Base-by-base conservation (phyloP, 2,888 invertebrate genomes). In the Folsomia candida region DNA sequence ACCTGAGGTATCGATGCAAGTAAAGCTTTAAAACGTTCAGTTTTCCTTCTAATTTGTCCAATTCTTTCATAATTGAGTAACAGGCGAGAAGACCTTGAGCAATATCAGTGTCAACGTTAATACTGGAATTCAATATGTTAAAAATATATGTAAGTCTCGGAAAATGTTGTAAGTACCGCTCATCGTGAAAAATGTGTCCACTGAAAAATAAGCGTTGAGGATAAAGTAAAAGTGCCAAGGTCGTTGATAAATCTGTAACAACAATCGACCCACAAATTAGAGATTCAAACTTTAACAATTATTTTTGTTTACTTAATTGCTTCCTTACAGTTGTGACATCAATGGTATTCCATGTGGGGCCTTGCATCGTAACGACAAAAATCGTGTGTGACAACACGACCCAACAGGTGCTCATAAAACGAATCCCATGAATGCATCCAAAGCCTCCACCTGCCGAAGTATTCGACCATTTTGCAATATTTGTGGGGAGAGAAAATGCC, bases 401-500 rank as follows among this genome's bases (percentile, higher is more conserved):
- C 78, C 78, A 78, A 6, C 67, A 61, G 37, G 73, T 77, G 54
- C 75, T 71, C 0, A 78, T 27, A 62, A 78, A 76, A 20, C 78
- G 66, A 11, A 77, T 71, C 22, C 76, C 76, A 26, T 76, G 77
- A 9, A 77, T 28, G 62, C 74, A 73, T 1, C 69, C 68, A 4
- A 69, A 65, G 18, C 58, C 37, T 0, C 51, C 69, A 20, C 24
- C 59, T 3, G 29, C 47, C 28, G 28, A 57, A 2, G 65, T 65
- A n/a, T 57, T 59, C 11, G 28, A 2, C n/a, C 59, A 60, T 65
- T 69, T 69, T 22, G 22, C 0, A 1, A 27, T 51, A 57, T 69
- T 69, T 6, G 69, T 69, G 20, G 58, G 37, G 47, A 69, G 18
- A 1, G 69, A 69, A 22, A 69, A 69, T 22, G 65, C n/a, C 27